Evolutionary conservation across 2,797 vertebrate species (phyloP).

Genomic region (Sarcoramphus papa): DNA sequence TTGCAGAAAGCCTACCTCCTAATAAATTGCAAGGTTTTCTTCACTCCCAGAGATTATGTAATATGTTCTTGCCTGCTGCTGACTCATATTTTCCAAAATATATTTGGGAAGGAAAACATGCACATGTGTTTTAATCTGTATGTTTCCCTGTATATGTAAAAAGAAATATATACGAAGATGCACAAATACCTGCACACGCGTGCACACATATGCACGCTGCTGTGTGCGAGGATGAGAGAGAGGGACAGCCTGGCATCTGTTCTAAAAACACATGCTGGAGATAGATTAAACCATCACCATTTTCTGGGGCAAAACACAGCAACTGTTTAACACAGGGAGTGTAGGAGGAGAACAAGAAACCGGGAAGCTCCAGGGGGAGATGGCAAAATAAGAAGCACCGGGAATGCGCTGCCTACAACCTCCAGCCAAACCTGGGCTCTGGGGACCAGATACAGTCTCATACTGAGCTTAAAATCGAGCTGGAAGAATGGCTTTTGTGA

Average conservation of each 20-base stretch:
- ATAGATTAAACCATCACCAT: neutral
- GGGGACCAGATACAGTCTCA: neutral
- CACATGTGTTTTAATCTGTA: neutral
- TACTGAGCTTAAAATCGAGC: neutral
- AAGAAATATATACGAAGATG: rapidly evolving
- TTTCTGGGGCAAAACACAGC: constrained; percentile 27
- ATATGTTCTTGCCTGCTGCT: constrained; percentile 50
- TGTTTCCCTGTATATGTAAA: neutral
- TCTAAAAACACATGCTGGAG: neutral
- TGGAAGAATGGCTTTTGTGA: neutral
- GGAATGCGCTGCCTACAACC: rapidly evolving
- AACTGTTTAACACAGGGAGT: neutral
- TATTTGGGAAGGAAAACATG: constrained; percentile 20
- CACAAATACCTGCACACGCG: neutral
- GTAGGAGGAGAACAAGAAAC: neutral
- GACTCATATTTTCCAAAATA: constrained; percentile 58
- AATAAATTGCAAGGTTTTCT: constrained; percentile 19
- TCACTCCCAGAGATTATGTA: constrained; percentile 65
- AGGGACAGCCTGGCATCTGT: neutral
- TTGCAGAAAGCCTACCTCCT: constrained; percentile 14
- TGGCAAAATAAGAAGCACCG: neutral
- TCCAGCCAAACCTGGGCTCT: neutral
- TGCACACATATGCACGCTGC: neutral
- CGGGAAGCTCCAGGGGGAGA: neutral
- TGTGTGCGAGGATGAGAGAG: rapidly evolving